These are phyloP conservation scores for Zootermopsis nevadensis DNA, from an alignment of 2,888 invertebrate genomes.

Conservation along the genomic window DNA sequence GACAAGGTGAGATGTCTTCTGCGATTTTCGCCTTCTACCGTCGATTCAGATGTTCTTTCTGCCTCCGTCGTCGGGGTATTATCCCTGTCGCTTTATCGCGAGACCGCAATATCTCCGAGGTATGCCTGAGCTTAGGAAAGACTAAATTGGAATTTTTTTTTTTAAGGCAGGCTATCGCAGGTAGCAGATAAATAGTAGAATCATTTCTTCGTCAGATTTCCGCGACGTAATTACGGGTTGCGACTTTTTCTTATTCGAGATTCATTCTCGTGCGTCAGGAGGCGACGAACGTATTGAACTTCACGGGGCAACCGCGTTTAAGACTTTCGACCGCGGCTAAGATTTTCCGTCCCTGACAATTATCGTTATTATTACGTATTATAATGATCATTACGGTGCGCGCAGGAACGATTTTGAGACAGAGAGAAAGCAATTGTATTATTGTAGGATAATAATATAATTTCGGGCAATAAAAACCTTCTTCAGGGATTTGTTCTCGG, in stretches of 20 bases:
- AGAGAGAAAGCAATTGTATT: neutral
- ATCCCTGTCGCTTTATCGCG: no score
- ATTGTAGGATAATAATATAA: slow-evolving; percentile 4
- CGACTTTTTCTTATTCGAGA: neutral
- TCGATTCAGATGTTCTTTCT: no score
- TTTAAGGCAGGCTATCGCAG: neutral
- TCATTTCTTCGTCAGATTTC: slow-evolving; percentile 3
- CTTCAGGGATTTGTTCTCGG: neutral
- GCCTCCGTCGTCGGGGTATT: no score
- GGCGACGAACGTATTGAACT: neutral
- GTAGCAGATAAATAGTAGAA: neutral
- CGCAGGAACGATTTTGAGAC: neutral
- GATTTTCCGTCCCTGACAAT: neutral
- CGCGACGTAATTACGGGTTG: neutral
- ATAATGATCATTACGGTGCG: neutral
- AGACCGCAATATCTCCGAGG: no score
- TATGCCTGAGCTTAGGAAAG: neutral
- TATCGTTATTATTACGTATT: neutral
- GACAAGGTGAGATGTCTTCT: slow-evolving; percentile 73
- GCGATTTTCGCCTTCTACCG: no score
- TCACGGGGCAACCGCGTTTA: neutral
- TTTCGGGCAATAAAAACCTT: slow-evolving; percentile 5
- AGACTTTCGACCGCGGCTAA: neutral
- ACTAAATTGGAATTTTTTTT: neutral
- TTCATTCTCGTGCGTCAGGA: neutral